Base-by-base conservation (phyloP, 2,113 vertebrate genomes). In the Hyaena hyaena region DNA sequence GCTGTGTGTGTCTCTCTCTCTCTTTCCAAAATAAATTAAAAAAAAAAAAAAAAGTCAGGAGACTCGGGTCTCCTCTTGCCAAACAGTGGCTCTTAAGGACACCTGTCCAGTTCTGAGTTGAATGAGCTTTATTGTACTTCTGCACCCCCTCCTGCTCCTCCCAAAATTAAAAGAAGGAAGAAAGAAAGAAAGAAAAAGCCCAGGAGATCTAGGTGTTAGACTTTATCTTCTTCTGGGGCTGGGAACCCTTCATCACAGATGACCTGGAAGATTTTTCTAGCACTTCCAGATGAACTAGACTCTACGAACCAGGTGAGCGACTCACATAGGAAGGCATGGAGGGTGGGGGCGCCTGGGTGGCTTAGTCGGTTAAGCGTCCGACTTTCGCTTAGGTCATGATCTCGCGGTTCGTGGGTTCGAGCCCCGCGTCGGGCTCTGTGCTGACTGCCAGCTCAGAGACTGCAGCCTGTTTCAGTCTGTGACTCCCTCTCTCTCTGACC, bases 311-410 rank as follows among this genome's bases (percentile, higher is more conserved):
- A 23, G n/a, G 31, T 23, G 33, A 81, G 65, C 35, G 73, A 8
- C 65, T 0, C 16, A 1, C 12, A 33, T 0, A 2, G 35, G 45
- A 69, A 26, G 35, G 63, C 15, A 0, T 0, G 3, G 66, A 55
- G 23, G 83, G 50, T 0, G 2, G 53, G 33, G 4, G 39, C 39
- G 39, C 39, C 39, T 39, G 39, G 39, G 39, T 39, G 39, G 39
- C 39, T 39, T 39, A 39, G 39, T 39, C 39, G 39, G 39, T 39
- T 39, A 39, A 39, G 39, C 39, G 39, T 39, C 39, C 4, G 39
- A 39, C 39, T 39, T 39, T 39, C 39, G 39, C 39, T 39, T 39
- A 39, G 39, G 39, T 39, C 39, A 39, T 39, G 39, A 39, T 39
- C 39, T 39, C 39, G 3, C 39, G 4, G 39, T 39, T 39, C 3